Evolutionary conservation across 2,113 vertebrate species (phyloP).

Genomic region (Protobothrops mucrosquamatus): DNA sequence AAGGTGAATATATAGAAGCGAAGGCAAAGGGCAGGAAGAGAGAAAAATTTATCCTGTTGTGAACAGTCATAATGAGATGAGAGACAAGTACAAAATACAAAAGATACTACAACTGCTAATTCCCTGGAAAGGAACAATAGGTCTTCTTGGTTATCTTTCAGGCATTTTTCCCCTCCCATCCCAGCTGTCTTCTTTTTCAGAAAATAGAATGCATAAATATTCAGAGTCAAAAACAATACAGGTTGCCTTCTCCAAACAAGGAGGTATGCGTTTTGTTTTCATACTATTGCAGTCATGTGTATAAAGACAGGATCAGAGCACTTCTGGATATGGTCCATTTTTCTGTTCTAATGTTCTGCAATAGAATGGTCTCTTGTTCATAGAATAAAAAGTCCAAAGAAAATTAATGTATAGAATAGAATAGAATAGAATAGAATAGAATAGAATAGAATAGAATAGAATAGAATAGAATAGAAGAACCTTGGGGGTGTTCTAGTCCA

Average conservation of each 20-base stretch:
- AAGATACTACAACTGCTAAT: constrained; percentile 30
- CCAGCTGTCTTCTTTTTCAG: neutral
- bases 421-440: too few relatives aligned
- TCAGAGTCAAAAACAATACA: neutral
- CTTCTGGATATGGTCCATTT: neutral
- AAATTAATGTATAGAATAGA: too few relatives aligned
- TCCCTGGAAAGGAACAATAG: constrained; percentile 31
- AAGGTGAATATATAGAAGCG: constrained; percentile 64
- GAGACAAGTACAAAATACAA: constrained; percentile 36
- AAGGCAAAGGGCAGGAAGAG: constrained; percentile 61
- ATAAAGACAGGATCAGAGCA: neutral
- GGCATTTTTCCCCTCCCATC: constrained; percentile 31
- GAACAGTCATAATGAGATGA: constrained; percentile 49
- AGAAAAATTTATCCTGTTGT: constrained; percentile 33
- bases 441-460: too few relatives aligned
- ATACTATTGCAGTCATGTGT: neutral
- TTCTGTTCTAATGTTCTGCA: neutral
- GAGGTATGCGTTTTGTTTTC: neutral
- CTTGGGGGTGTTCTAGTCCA: too few relatives aligned
- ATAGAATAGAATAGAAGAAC: too few relatives aligned
- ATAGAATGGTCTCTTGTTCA: neutral
- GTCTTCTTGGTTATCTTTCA: constrained; percentile 26
- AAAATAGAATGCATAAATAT: neutral
- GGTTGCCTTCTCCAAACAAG: neutral
- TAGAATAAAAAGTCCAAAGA: neutral